phyloP scores from a whole-genome alignment of 2,113 vertebrate genomes.

The Oxygymnocypris stewartii region DNA sequence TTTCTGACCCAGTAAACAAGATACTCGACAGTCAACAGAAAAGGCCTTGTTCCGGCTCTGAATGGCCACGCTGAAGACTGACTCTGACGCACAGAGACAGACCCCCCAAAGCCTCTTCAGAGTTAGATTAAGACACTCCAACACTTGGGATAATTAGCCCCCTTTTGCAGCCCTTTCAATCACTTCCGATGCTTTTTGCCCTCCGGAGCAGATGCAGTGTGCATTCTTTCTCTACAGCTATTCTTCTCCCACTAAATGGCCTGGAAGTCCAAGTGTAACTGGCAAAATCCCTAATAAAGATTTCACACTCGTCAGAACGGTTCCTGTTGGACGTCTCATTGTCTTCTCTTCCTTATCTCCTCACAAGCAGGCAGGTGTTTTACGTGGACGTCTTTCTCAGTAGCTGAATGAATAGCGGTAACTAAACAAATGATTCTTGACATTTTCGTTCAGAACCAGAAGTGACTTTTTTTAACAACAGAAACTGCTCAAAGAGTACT shows the following conservation, averaged over 20 bases:
- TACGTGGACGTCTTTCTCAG: conserved; percentile 54
- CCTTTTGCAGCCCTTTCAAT: conserved; percentile 63
- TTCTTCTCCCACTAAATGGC: conserved; percentile 37
- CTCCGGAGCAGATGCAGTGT: conserved; percentile 32
- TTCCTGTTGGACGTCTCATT: conserved; percentile 31
- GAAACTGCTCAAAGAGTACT: too few species aligned
- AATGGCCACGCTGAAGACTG: conserved; percentile 47
- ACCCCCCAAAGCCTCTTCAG: conserved; percentile 68
- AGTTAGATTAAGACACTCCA: conserved; percentile 82
- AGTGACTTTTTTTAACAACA: conserved; percentile 60
- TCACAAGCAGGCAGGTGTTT: conserved; percentile 72
- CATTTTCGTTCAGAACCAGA: conserved; percentile 59
- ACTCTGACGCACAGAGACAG: conserved; percentile 24
- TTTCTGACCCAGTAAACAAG: conserved; percentile 87
- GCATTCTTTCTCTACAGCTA: conserved; percentile 42
- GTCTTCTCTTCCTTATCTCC: conserved; percentile 50
- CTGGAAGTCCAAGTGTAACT: conserved; percentile 15
- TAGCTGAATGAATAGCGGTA: conserved; percentile 40
- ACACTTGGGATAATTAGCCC: conserved; percentile 78
- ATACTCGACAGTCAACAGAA: conserved; percentile 83
- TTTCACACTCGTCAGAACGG: conserved; percentile 24
- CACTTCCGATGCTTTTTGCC: conserved; percentile 53
- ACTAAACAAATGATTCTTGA: neutral
- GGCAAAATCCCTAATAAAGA: conserved; percentile 46
- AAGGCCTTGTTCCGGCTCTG: conserved; percentile 73